Conservation (phyloP, 2,888 invertebrate species). For the Creontiades dilutus region DNA sequence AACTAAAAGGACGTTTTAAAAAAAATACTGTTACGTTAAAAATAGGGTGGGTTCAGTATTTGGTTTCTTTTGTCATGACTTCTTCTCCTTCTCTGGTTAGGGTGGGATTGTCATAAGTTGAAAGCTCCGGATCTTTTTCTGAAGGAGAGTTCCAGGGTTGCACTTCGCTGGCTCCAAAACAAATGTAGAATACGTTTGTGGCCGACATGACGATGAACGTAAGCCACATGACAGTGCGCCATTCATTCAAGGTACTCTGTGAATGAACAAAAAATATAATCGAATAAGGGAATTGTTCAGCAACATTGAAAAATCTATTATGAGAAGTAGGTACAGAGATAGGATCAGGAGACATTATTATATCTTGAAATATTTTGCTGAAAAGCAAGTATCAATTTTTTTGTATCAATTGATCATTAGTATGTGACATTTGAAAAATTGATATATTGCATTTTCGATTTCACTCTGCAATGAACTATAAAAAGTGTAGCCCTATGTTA, state of each 20-base stretch:
- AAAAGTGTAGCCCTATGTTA: no score
- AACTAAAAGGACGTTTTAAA: neutral
- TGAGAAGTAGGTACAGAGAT: no score
- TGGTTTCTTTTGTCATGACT: neutral
- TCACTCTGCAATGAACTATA: no score
- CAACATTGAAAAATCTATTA: no score
- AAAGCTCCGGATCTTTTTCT: conserved; percentile 27
- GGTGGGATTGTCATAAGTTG: conserved; percentile 51
- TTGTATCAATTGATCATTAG: no score
- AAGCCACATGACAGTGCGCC: conserved; percentile 90
- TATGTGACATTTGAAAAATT: no score
- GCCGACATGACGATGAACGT: conserved; percentile 84
- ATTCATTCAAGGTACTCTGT: conserved; percentile 81
- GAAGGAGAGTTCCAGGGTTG: conserved; percentile 84
- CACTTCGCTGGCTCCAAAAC: conserved; percentile 87
- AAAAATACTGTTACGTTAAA: conserved; percentile 1
- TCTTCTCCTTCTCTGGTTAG: neutral
- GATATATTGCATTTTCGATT: no score
- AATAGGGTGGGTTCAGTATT: neutral
- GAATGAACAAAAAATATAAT: conserved; percentile 26
- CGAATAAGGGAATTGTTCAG: no score
- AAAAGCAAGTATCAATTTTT: no score
- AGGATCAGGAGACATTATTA: no score
- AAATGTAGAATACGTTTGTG: conserved; percentile 85
- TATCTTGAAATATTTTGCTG: no score